These are phyloP conservation scores for Melanotaenia maccullochi DNA, from an alignment of 2,797 vertebrate species.

Conservation along the genomic window DNA sequence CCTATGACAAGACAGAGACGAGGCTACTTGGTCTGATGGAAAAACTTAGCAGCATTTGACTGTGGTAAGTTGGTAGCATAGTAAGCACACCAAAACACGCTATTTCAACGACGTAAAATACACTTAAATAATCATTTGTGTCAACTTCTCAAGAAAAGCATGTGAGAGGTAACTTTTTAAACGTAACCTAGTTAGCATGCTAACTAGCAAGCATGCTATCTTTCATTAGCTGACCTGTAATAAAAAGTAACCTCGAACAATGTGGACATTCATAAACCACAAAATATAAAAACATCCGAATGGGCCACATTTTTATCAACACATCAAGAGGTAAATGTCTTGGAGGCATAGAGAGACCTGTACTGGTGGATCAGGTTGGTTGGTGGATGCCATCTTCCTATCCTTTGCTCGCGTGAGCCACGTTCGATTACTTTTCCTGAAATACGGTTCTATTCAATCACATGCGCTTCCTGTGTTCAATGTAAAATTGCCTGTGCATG, in stretches of 20 bases:
- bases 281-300: not conserved
- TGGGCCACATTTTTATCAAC: not conserved
- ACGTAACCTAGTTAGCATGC: conserved; percentile 54
- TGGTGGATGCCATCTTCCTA: conserved; percentile 92
- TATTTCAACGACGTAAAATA: not conserved
- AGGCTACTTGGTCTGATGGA: conserved; percentile 6
- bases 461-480: not conserved
- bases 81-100: not conserved
- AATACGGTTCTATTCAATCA: not conserved
- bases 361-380: conserved; percentile 86
- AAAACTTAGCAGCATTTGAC: not conserved
- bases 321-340: not conserved
- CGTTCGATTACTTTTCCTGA: conserved; percentile 71
- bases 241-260: not conserved
- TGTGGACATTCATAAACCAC: not conserved
- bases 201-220: conserved; percentile 67
- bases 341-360: conserved; percentile 81
- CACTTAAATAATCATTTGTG: not conserved
- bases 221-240: conserved; percentile 1
- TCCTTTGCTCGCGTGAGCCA: conserved; percentile 59
- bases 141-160: conserved; percentile 24
- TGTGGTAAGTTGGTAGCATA: not conserved
- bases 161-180: conserved; percentile 55
- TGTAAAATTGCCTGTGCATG: not conserved
- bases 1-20: conserved; percentile 10